Percentiles rank a stretch among this genome's conserved stretches.
phyloP scores from a whole-genome alignment of 1,140 invertebrate species.

The Nebria ingens region DNA sequence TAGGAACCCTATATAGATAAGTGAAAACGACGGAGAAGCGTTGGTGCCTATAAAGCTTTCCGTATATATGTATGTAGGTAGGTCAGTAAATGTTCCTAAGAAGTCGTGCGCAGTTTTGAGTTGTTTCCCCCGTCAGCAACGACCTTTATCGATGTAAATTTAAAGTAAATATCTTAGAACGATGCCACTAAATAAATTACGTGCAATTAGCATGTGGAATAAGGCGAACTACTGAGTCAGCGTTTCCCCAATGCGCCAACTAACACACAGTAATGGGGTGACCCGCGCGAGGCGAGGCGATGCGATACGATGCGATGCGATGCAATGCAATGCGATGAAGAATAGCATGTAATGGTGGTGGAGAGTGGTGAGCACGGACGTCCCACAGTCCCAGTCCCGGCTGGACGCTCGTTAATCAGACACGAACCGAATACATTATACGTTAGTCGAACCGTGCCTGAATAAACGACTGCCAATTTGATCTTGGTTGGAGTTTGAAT shows the following conservation, averaged over 20 bases:
- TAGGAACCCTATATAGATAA: too few relatives aligned
- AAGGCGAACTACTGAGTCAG: too few relatives aligned
- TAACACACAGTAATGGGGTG: too few relatives aligned
- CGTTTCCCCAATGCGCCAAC: too few relatives aligned
- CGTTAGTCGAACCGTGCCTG: not conserved
- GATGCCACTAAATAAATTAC: not conserved
- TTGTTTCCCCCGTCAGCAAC: too few relatives aligned
- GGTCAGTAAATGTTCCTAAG: too few relatives aligned
- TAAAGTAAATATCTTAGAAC: constrained; percentile 5
- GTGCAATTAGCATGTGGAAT: constrained; percentile 1
- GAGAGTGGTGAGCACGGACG: not conserved
- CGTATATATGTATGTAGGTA: too few relatives aligned
- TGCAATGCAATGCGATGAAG: not conserved
- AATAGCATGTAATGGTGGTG: not conserved
- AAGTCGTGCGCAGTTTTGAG: too few relatives aligned
- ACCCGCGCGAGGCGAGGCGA: too few relatives aligned
- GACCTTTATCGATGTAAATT: constrained; percentile 1
- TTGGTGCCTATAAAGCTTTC: too few relatives aligned
- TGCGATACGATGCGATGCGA: not conserved
- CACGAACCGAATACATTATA: constrained; percentile 7
- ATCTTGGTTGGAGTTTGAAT: constrained; percentile 3
- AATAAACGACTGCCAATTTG: constrained; percentile 8
- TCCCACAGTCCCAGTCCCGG: not conserved
- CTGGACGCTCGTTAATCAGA: constrained; percentile 1
- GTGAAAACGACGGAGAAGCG: too few relatives aligned